Evolutionary conservation across 2,113 vertebrate genomes (phyloP).

Genomic region (chimpanzee (Pan troglodytes)): DNA sequence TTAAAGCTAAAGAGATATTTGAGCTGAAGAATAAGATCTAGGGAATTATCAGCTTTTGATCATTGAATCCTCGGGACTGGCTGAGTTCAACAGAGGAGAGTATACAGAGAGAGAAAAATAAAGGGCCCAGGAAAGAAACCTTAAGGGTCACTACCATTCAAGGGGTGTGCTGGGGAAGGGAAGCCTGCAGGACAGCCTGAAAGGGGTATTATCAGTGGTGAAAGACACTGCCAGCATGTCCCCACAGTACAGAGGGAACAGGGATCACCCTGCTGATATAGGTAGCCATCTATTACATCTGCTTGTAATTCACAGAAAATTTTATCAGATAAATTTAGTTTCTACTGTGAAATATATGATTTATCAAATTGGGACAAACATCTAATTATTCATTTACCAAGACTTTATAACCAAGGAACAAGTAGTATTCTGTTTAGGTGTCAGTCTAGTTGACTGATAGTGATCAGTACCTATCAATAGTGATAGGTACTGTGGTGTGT

Average conservation of each 20-base stretch:
- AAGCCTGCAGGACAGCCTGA: neutral
- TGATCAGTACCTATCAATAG: no score
- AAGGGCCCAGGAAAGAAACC: neutral
- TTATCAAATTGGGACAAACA: neutral
- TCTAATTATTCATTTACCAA: neutral
- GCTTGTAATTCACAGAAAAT: neutral
- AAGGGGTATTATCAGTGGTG: neutral
- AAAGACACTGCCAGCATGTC: neutral
- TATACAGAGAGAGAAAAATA: neutral
- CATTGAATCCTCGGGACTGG: neutral
- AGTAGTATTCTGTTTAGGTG: no score
- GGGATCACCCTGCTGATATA: neutral
- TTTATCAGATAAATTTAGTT: neutral
- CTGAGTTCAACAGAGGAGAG: neutral
- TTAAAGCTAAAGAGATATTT: slow-evolving; percentile 19
- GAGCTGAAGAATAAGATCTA: neutral
- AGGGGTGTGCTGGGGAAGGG: neutral
- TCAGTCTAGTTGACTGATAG: no score
- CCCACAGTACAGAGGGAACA: neutral
- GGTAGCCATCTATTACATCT: neutral
- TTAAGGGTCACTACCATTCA: neutral
- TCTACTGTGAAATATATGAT: neutral
- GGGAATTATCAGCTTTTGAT: neutral
- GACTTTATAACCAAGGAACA: neutral
- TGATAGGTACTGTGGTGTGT: neutral